phyloP scores from a whole-genome alignment of 2,888 invertebrate species.

The Caradrina kadenii region DNA sequence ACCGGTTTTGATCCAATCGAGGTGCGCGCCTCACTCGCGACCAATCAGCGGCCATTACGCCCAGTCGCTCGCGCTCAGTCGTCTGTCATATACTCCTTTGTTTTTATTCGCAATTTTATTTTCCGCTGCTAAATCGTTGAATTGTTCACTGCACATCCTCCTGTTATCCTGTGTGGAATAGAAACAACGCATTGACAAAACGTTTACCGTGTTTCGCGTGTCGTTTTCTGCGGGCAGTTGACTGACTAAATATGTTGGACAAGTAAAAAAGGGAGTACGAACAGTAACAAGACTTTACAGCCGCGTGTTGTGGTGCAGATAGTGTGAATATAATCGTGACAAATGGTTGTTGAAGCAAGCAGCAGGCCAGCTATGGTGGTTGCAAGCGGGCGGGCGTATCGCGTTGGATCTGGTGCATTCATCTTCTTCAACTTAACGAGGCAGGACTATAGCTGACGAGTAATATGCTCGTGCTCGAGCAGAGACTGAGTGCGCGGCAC shows the following conservation, averaged over 20 bases:
- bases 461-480: conserved; percentile 89
- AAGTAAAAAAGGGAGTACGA: conserved; percentile 76
- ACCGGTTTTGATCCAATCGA: conserved; percentile 86
- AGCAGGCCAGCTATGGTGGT: conserved; percentile 86
- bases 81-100: conserved; percentile 73
- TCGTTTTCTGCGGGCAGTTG: conserved; percentile 62
- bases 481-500: conserved; percentile 85
- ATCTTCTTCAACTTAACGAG: conserved; percentile 87
- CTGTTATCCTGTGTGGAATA: conserved; percentile 68
- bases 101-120: conserved; percentile 70
- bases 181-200: conserved; percentile 48
- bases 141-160: conserved; percentile 60
- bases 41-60: conserved; percentile 84
- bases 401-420: conserved; percentile 84
- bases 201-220: conserved; percentile 51
- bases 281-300: conserved; percentile 43
- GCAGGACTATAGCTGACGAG: conserved; percentile 89
- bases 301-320: conserved; percentile 65
- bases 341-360: conserved; percentile 85
- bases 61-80: conserved; percentile 80
- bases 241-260: conserved; percentile 85
- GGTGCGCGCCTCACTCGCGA: conserved; percentile 80
- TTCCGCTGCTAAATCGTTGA: conserved; percentile 68
- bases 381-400: conserved; percentile 78
- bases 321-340: conserved; percentile 72